Conservation (phyloP, 2,113 vertebrate genomes). For the Ameiurus melas region DNA sequence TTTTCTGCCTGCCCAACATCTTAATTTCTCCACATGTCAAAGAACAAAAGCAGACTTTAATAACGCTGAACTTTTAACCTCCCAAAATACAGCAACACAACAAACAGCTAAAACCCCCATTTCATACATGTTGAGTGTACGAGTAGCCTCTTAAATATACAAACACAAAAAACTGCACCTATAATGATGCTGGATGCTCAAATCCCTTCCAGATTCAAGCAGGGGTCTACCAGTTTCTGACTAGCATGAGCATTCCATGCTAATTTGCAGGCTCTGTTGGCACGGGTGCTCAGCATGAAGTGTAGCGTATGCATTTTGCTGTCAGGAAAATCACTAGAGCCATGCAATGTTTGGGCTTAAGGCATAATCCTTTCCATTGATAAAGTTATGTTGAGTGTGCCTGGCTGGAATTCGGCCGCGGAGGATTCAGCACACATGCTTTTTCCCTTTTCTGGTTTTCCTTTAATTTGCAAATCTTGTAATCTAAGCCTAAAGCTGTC, state of each 20-base stretch:
- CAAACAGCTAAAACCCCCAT: slow-evolving; percentile 47
- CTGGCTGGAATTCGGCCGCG: slow-evolving; percentile 73
- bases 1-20: slow-evolving; percentile 55
- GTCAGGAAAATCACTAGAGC: slow-evolving; percentile 71
- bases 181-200: slow-evolving; percentile 47
- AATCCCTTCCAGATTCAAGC: slow-evolving; percentile 60
- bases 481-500: slow-evolving; percentile 91
- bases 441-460: slow-evolving; percentile 82
- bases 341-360: slow-evolving; percentile 73
- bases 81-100: slow-evolving; percentile 47
- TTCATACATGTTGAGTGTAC: slow-evolving; percentile 24
- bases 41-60: slow-evolving; percentile 68
- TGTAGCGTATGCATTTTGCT: slow-evolving; percentile 60
- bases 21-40: slow-evolving; percentile 56
- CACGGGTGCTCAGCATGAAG: slow-evolving; percentile 55
- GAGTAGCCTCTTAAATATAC: slow-evolving; percentile 34
- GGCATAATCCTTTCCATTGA: slow-evolving; percentile 76
- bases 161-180: slow-evolving; percentile 52
- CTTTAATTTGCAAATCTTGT: slow-evolving; percentile 98
- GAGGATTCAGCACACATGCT: slow-evolving; percentile 79
- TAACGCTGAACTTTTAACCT: slow-evolving; percentile 63
- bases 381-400: slow-evolving; percentile 68
- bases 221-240: slow-evolving; percentile 53
- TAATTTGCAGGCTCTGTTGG: slow-evolving; percentile 62
- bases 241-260: slow-evolving; percentile 58